Conservation (phyloP, 1,140 invertebrate species). For the Palaemon carinicauda region DNA sequence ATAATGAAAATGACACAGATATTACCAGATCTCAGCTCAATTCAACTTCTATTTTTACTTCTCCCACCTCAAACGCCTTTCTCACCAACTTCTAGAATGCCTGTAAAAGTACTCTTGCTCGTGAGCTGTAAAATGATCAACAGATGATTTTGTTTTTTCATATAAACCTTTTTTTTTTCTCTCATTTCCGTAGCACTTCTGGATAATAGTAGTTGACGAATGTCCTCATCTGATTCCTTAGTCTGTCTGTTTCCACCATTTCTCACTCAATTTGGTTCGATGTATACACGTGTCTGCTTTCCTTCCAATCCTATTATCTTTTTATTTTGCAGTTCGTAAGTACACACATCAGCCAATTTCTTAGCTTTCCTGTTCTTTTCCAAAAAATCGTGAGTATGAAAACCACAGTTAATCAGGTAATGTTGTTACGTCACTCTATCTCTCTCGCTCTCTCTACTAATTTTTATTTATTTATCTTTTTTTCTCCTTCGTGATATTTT, state of each 20-base stretch:
- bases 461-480: not conserved
- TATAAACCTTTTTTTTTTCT: not conserved
- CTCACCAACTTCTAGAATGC: too few species aligned
- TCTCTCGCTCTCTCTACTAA: not conserved
- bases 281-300: constrained; percentile 5
- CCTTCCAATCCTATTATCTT: constrained; percentile 33
- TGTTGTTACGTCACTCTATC: constrained; percentile 4
- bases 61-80: too few species aligned
- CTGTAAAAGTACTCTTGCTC: too few species aligned
- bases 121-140: too few species aligned
- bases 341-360: constrained; percentile 24
- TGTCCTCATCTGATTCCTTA: not conserved
- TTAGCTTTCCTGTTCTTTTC: constrained; percentile 39
- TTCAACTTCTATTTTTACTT: too few species aligned
- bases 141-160: not conserved
- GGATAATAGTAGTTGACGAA: too few species aligned
- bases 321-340: constrained; percentile 39
- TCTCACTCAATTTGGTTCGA: not conserved
- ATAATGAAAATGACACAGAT: too few species aligned
- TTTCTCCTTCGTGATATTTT: not conserved
- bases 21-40: too few species aligned
- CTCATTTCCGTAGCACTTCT: not conserved
- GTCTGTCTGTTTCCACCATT: not conserved
- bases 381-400: constrained; percentile 41
- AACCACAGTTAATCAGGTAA: constrained; percentile 24